Conservation (phyloP, 2,888 invertebrate species). For the Onthophagus sagittarius region DNA sequence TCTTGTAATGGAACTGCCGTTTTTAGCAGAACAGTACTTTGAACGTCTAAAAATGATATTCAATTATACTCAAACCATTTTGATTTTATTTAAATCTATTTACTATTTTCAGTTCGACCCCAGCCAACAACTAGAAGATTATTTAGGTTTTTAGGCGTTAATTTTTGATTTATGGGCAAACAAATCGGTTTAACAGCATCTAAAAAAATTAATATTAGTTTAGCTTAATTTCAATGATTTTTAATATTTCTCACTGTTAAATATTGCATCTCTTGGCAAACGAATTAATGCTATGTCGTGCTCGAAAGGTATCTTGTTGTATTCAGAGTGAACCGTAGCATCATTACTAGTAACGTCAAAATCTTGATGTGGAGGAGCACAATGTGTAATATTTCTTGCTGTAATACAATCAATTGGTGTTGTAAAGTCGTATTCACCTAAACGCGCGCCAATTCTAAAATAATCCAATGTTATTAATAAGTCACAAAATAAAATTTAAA, state of each 20-base stretch:
- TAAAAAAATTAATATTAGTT: neutral
- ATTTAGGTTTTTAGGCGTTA: neutral
- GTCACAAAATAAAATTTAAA: constrained; percentile 10
- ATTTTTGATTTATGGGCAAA: constrained; percentile 39
- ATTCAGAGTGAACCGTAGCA: constrained; percentile 42
- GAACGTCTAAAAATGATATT: constrained; percentile 32
- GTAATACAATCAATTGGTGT: constrained; percentile 48
- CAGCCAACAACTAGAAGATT: constrained; percentile 49
- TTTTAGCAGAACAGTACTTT: constrained; percentile 45
- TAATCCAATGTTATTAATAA: neutral
- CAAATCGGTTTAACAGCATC: constrained; percentile 45
- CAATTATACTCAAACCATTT: too few relatives aligned
- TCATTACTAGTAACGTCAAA: constrained; percentile 48
- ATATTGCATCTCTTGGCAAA: constrained; percentile 34
- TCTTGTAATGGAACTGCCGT: constrained; percentile 46
- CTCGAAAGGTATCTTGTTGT: constrained; percentile 35
- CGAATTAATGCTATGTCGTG: constrained; percentile 47
- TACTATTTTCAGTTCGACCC: constrained; percentile 48
- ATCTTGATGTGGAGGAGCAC: constrained; percentile 51
- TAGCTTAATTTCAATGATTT: neutral
- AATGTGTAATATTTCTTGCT: constrained; percentile 28
- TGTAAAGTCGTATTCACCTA: constrained; percentile 57
- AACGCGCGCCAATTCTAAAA: constrained; percentile 53
- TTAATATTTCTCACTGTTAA: constrained; percentile 30
- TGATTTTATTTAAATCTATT: too few relatives aligned